Conservation (phyloP, 2,113 vertebrate genomes). For the Abramis brama region DNA sequence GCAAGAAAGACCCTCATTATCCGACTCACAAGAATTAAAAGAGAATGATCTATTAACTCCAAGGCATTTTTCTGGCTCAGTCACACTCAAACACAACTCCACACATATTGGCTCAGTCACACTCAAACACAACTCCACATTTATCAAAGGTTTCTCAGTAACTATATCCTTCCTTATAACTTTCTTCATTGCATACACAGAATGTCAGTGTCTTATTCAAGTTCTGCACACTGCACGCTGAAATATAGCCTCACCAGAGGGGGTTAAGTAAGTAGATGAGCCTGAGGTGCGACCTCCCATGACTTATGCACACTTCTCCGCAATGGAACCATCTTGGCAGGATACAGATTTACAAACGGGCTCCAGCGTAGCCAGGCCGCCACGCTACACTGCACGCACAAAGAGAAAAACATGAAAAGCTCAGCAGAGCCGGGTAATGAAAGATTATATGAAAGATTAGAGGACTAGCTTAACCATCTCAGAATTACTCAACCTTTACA, state of each 20-base stretch:
- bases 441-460: conserved; percentile 39
- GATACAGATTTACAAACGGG: neutral
- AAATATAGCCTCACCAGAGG: conserved; percentile 45
- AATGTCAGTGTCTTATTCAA: conserved; percentile 62
- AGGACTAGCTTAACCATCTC: conserved; percentile 12
- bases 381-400: conserved; percentile 31
- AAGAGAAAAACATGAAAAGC: conserved; percentile 38
- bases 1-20: neutral
- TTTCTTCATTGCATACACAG: neutral
- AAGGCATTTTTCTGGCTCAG: neutral
- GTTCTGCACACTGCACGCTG: conserved; percentile 23
- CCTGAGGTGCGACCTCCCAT: conserved; percentile 32
- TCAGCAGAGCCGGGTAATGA: conserved; percentile 3
- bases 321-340: conserved; percentile 52
- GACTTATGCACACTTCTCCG: conserved; percentile 7
- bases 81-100: neutral
- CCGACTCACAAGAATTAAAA: neutral
- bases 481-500: conserved; percentile 42
- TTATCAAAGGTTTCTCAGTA: too few species aligned
- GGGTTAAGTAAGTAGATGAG: conserved; percentile 49
- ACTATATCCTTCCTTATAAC: too few species aligned
- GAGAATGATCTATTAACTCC: neutral
- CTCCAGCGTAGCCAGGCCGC: conserved; percentile 35
- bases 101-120: neutral
- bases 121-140: neutral